Evolutionary conservation across 2,797 vertebrate species (phyloP), one percentile per base, ranked within the genome.

Genomic region (Philypnodon macrostomus): DNA sequence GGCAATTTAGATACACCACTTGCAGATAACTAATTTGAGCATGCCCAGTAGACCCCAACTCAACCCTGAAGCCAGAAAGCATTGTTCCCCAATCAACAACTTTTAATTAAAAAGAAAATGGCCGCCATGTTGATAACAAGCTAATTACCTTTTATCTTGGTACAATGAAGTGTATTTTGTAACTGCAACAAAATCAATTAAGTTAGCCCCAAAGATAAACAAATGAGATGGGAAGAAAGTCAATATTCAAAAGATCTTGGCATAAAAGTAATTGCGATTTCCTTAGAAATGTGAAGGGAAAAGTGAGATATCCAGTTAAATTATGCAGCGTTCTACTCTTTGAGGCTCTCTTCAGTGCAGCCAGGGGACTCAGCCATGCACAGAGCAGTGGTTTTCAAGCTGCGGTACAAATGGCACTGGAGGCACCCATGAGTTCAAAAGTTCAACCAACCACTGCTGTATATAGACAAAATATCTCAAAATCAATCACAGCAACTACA

Each of bases 251-350:
- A 17, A 32, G 15, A 5, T 44, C 16, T 47, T 10, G 0, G 21
- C 15, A 17, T 8, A 18, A 52, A 48, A 33, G 29, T 41, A 33
- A 47, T 59, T 38, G 36, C 45, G 17, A 27, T 66, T 70, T 55
- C 31, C 59, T 56, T 46, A 59, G 53, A 65, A 65, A 66, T 36
- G 58, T 62, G 50, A 44, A 30, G 35, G 45, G 40, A 58, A 53
- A 63, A 62, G 51, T 41, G 67, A 66, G 47, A 64, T 55, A 55
- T 23, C 2, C 13, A 21, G 46, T 67, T 79, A 60, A 77, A 83
- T 80, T 65, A 80, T 77, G 70, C 70, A 79, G 58, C 49, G 50
- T 7, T 34, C 44, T 48, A 58, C 51, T 77, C 52, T 74, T 50
- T 27, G 46, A 70, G 48, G 53, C 56, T 54, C 60, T 63, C 56